Evolutionary conservation across 2,888 invertebrate species (phyloP).

Genomic region (Eupithecia pulchellata): DNA sequence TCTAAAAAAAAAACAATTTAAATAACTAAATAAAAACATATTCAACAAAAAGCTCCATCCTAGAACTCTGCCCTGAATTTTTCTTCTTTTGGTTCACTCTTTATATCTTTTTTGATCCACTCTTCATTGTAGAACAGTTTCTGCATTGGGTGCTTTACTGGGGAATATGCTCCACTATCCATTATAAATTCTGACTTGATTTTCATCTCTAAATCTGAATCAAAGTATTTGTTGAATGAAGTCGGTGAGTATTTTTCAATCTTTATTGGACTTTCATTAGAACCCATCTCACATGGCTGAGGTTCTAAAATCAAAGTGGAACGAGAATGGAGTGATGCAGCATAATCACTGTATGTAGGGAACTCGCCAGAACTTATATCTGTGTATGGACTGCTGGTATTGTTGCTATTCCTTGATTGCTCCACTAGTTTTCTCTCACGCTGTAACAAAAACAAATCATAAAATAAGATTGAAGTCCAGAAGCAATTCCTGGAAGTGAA

Average conservation of each 20-base stretch:
- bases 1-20: background rate
- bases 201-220: conserved; percentile 16
- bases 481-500: background rate
- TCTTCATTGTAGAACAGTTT: background rate
- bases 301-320: conserved; percentile 33
- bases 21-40: background rate
- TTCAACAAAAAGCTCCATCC: background rate
- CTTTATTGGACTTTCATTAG: conserved; percentile 25
- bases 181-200: conserved; percentile 33
- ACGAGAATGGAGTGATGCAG: conserved; percentile 30
- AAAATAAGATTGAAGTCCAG: background rate
- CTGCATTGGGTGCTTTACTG: conserved; percentile 14
- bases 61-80: background rate
- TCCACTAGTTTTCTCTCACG: conserved; percentile 44
- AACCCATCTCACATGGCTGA: conserved; percentile 12
- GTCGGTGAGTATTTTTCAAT: conserved; percentile 25
- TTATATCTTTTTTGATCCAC: conserved; percentile 25
- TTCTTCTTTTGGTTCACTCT: conserved; percentile 23
- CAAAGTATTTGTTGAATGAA: conserved; percentile 7
- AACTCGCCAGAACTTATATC: conserved; percentile 32
- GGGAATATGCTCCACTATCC: conserved; percentile 36
- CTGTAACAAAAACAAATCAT: conserved; percentile 38
- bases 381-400: conserved; percentile 23
- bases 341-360: conserved; percentile 24
- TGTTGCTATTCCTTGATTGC: conserved; percentile 23